Conservation (phyloP, 2,113 vertebrate genomes). For the Pantherophis guttatus region DNA sequence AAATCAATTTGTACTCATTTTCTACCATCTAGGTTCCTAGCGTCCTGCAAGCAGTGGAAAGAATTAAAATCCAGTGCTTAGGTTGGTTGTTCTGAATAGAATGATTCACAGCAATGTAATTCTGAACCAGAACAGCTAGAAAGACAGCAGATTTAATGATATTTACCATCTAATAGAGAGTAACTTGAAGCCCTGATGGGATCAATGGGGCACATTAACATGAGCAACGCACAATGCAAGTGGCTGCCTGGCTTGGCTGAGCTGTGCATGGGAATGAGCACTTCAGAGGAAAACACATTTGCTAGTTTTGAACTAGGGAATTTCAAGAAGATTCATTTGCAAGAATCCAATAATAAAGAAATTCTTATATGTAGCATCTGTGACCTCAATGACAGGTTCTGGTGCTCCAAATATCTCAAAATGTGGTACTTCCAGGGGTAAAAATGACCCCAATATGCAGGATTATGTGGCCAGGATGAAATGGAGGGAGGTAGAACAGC, state of each 20-base stretch:
- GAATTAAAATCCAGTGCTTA: slow-evolving; percentile 21
- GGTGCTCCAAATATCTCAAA: slow-evolving; percentile 31
- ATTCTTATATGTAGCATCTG: slow-evolving; percentile 33
- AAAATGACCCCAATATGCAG: slow-evolving; percentile 49
- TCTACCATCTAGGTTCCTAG: slow-evolving; percentile 16
- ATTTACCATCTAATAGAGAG: neutral
- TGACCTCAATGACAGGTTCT: slow-evolving; percentile 36
- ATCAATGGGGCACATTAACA: slow-evolving; percentile 28
- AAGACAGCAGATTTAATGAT: neutral
- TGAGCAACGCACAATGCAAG: slow-evolving; percentile 8
- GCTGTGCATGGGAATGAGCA: slow-evolving; percentile 26
- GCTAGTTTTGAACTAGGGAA: slow-evolving; percentile 56
- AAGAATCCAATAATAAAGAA: slow-evolving; percentile 38
- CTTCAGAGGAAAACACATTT: slow-evolving; percentile 38
- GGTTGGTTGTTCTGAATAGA: rapidly evolving
- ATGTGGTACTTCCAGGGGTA: slow-evolving; percentile 17
- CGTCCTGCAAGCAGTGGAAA: neutral
- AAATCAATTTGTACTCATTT: slow-evolving; percentile 19
- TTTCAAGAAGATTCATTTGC: slow-evolving; percentile 27
- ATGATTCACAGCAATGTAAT: neutral
- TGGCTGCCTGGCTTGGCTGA: neutral
- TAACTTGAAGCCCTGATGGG: neutral
- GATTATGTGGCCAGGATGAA: slow-evolving; percentile 28
- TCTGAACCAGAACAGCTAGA: neutral
- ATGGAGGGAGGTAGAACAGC: neutral